phyloP scores from a whole-genome alignment of 2,113 vertebrate species.

The Podilymbus podiceps region DNA sequence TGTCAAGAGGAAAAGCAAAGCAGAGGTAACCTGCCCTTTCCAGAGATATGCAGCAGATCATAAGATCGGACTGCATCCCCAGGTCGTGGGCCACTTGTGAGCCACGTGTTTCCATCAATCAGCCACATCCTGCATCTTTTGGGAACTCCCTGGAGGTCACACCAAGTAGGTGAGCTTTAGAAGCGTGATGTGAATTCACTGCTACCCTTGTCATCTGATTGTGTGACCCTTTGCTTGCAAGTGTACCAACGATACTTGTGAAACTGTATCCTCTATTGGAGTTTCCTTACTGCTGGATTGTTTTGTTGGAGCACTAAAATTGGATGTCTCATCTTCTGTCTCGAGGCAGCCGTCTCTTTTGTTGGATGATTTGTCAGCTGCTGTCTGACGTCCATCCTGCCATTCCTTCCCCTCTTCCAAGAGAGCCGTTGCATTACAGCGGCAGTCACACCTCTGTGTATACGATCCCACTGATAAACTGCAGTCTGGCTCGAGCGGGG shows the following conservation, averaged over 20 bases:
- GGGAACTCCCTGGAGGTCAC: neutral
- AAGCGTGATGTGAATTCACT: neutral
- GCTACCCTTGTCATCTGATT: neutral
- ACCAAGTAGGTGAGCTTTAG: neutral
- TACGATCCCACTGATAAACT: neutral
- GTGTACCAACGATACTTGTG: neutral
- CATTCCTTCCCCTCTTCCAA: neutral
- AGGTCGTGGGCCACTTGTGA: rapidly evolving
- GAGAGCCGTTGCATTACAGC: neutral
- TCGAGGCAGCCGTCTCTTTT: neutral
- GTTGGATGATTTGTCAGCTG: constrained; percentile 6
- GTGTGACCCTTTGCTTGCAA: neutral
- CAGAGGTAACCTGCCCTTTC: neutral
- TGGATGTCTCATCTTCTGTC: neutral
- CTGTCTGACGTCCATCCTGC: neutral
- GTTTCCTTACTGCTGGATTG: neutral
- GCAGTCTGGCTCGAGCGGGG: constrained; percentile 1
- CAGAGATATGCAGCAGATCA: neutral
- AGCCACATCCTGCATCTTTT: neutral
- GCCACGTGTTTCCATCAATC: neutral
- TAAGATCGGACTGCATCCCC: neutral
- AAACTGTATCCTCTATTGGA: neutral
- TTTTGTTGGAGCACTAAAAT: neutral
- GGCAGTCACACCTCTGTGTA: neutral
- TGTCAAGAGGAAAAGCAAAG: neutral